Base-by-base conservation (phyloP, 2,888 invertebrate genomes). In the Dermolepida albohirtum region DNA sequence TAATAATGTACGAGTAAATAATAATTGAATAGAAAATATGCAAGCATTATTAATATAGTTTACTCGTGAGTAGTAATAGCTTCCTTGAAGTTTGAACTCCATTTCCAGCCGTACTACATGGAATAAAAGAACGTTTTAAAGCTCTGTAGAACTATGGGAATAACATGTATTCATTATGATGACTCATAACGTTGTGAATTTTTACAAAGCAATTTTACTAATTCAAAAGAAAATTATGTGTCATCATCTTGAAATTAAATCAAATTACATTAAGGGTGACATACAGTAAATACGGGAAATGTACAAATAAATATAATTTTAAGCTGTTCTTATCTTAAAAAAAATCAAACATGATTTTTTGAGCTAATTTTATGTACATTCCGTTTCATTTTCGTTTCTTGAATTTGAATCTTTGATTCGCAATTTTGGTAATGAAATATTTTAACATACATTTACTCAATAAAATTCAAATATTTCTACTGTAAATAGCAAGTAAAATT, bases 31-130 rank as follows among this genome's bases (percentile, higher is more conserved):
- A 68, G 65, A 74, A 77, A 78, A 78, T 79, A 80, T 77, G 82
- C 82, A 83, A 82, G 82, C 82, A 83, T 78, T 80, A 80, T 79
- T 79, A 78, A 78, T 83, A 84, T 84, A 85, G 84, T 86, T 91
- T 92, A 92, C 92, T 92, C 92, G 87, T 90, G 90, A 87, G 89
- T 89, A 89, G 92, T 91, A 87, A 95, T 93, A 88, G 94, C 94
- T 89, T 95, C 94, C 92, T 92, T 93, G 95, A 96, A 96, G 93
- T 95, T 92, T 87, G 94, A 90, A 91, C 95, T 95, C 92, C 94
- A 92, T 90, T 94, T 94, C 96, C 96, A 95, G 90, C 93, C 93
- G 89, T 90, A 93, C 94, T 94, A 86, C 80, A 86, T 84, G 84
- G 84, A 84, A 81, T 76, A 81, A 81, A 82, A 78, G 75, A 78